These are phyloP conservation scores for Sternotherus odoratus DNA, from an alignment of 2,797 vertebrate genomes.

Conservation along the genomic window DNA sequence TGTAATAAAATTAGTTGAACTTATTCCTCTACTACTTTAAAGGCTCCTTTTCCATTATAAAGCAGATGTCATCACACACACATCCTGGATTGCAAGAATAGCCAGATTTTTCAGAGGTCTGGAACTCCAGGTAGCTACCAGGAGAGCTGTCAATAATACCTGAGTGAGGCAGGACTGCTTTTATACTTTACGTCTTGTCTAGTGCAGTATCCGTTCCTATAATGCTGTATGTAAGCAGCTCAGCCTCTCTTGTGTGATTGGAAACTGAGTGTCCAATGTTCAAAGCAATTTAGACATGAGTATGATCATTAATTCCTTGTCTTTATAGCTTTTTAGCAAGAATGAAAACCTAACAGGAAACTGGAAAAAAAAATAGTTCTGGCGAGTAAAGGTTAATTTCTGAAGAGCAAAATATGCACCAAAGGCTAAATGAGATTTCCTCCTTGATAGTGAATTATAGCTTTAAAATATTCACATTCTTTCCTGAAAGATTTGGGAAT, in stretches of 20 bases:
- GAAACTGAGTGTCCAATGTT: not conserved
- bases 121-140: constrained; percentile 8
- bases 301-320: fast-evolving
- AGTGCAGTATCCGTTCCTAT: not conserved
- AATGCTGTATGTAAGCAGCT: fast-evolving
- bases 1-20: not conserved
- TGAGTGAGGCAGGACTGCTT: not conserved
- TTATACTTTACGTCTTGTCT: not conserved
- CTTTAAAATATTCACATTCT: constrained; percentile 79
- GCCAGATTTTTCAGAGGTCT: constrained; percentile 65
- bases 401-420: constrained; percentile 59
- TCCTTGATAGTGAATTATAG: constrained; percentile 72
- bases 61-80: fast-evolving
- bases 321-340: fast-evolving
- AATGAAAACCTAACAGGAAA: not conserved
- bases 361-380: not conserved
- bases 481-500: constrained; percentile 79
- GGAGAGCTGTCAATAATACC: not conserved
- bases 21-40: constrained; percentile 13
- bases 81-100: constrained; percentile 24
- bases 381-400: constrained; percentile 60
- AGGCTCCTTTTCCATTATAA: constrained; percentile 60
- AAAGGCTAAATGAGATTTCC: constrained; percentile 72
- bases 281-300: not conserved
- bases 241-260: not conserved